Evolutionary conservation across 1,140 invertebrate species (phyloP), one percentile per base, ranked within the genome.

Genomic region (Hypsibius dujardini): DNA sequence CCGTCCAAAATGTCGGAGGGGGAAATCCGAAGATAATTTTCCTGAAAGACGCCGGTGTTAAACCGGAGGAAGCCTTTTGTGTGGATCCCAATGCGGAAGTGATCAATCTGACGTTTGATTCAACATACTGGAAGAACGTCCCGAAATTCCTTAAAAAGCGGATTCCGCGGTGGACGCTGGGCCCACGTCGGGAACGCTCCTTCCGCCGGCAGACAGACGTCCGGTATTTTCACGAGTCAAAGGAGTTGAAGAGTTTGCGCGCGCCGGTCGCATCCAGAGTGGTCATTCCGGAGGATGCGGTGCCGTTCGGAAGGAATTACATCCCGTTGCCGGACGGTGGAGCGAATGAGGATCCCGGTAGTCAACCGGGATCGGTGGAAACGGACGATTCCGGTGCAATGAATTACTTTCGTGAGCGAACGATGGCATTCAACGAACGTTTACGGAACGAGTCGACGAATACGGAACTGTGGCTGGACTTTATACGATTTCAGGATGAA

Each of bases 401-500:
- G n/a, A 72, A 75, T 70, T 71, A 72, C 40, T 71, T 71, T 46
- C 72, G 73, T 47, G 71, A 76, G 46, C n/a, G 7, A 15, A 77
- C 77, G 7, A 75, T 75, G 46, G 74, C 74, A 12, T 83, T 76
- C 71, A 82, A 83, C 74, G 75, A 78, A 72, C 72, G 73, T 67
- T 72, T 81, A 15, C 74, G 76, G 62, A 76, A 79, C 46, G 73
- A 79, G 62, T 79, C 81, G 46, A 60, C 73, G 3, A 76, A 82
- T 76, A 74, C 79, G 12, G 70, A 78, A 56, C 56, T 79, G 15
- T 83, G 82, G 82, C 56, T 82, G 1, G 79, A 83, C 46, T 83
- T 82, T 79, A 76, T 83, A 2, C 73, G 76, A 45, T 82, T 81
- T 75, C 82, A 83, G 75, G 80, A 80, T 72, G 73, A 77, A 42